Percentiles rank a stretch among this genome's conserved stretches.
phyloP scores from a whole-genome alignment of 2,113 vertebrate genomes.

The Australoheros scitulus region DNA sequence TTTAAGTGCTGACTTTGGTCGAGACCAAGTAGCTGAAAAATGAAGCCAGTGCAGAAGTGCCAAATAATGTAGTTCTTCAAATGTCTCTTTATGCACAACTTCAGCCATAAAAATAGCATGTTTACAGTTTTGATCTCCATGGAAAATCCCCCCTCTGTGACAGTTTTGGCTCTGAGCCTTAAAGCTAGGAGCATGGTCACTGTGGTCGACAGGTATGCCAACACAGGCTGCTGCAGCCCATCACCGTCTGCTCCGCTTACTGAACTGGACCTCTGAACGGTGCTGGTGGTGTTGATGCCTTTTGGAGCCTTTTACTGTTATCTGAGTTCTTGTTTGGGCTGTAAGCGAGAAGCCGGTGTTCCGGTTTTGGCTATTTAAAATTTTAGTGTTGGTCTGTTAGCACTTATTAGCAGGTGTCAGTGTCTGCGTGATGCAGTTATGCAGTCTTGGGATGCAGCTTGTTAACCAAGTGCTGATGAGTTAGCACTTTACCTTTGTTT shows the following conservation, averaged over 20 bases:
- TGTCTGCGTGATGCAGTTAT: neutral
- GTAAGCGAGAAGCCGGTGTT: neutral
- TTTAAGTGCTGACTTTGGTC: neutral
- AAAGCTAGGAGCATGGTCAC: neutral
- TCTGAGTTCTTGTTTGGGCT: neutral
- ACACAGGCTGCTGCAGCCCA: neutral
- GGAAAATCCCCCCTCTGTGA: neutral
- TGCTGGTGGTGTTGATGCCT: neutral
- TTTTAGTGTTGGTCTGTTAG: neutral
- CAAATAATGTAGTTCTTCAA: neutral
- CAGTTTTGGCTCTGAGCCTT: neutral
- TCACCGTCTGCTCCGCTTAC: neutral
- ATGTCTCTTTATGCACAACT: neutral
- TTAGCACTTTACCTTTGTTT: neutral
- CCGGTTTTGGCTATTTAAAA: neutral
- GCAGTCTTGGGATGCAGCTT: neutral
- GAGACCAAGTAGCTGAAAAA: neutral
- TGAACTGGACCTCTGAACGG: neutral
- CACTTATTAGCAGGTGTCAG: neutral
- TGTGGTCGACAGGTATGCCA: neutral
- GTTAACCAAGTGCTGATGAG: neutral
- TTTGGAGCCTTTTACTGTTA: neutral
- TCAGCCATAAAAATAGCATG: neutral
- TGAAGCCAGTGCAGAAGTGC: neutral
- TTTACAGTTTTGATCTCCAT: neutral